Base-by-base conservation (phyloP, 2,797 vertebrate genomes). In the Vespertilio murinus region DNA sequence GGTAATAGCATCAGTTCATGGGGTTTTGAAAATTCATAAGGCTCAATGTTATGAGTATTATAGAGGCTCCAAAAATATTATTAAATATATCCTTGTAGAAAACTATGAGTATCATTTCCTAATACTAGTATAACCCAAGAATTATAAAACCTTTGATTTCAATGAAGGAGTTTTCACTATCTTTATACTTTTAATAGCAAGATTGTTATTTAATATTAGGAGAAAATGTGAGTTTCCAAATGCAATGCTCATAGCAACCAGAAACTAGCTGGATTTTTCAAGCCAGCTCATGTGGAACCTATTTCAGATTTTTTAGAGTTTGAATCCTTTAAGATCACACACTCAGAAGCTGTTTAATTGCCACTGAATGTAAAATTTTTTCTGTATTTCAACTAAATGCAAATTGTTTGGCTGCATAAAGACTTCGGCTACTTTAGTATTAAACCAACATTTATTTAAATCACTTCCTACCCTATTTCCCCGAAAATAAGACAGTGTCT, bases 201-300 rank as follows among this genome's bases (percentile, higher is more conserved):
- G 96, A 96, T 22, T 65, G 4, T 73, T 33, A 75, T 96, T 97
- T 96, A 96, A 95, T 35, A 90, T 91, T 77, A 97, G 67, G 64
- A 94, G 96, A 73, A 94, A 94, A 97, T 96, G 42, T 87, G 81
- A 97, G 30, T 97, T 97, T 98, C 94, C 95, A 97, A 87, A 96
- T 90, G 70, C 86, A 97, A 59, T 59, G 70, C 75, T 91, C 81
- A 38, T 61, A 91, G 96, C 93, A 97, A 89, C 22, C 95, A 97
- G 75, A 94, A 96, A 96, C 74, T 96, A 97, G 65, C 89, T 95
- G 91, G 45, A 59, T 95, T 97, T 96, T 89, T 45, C n/a, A 64
- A 92, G 95, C 91, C 96, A 98, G 54, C n/a, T 95, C 96, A 97
- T 96, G 17, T 96, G 96, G 94, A 96, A 96, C 40, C 93, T 96